A percentile compares a stretch with the other conserved stretches of the same genome.
phyloP scores from a whole-genome alignment of 2,888 invertebrate genomes.

The Copidosoma aretas region DNA sequence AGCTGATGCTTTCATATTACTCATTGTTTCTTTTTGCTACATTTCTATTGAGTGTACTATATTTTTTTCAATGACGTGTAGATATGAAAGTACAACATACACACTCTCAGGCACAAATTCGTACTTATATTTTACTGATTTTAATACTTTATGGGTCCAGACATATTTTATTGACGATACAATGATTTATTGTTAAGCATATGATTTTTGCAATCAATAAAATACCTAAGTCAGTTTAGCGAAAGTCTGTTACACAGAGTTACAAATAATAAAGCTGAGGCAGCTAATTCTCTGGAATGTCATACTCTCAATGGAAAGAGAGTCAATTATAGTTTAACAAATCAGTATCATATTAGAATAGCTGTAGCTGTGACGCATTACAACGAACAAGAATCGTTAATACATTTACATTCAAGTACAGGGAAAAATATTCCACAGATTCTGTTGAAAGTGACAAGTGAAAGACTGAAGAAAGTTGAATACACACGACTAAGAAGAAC shows the following conservation, averaged over 20 bases:
- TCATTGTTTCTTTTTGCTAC: too few relatives aligned
- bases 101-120: too few relatives aligned
- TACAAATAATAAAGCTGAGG: constrained; percentile 27
- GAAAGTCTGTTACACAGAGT: constrained; percentile 37
- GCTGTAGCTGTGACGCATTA: constrained; percentile 9
- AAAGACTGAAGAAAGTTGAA: constrained; percentile 1
- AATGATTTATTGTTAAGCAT: too few relatives aligned
- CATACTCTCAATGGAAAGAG: constrained; percentile 6
- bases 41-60: too few relatives aligned
- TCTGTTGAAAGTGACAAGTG: background rate
- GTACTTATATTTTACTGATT: too few relatives aligned
- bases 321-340: constrained; percentile 2
- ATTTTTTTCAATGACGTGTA: too few relatives aligned
- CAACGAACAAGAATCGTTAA: constrained; percentile 24
- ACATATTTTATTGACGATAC: too few relatives aligned
- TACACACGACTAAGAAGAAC: background rate
- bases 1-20: too few relatives aligned
- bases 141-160: too few relatives aligned
- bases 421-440: constrained; percentile 3
- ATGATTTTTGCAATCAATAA: too few relatives aligned
- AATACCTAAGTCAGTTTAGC: constrained; percentile 29
- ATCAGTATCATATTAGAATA: constrained; percentile 11
- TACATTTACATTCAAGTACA: constrained; percentile 6
- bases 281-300: constrained; percentile 2
- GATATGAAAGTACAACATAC: too few relatives aligned